phyloP scores from a whole-genome alignment of 2,888 invertebrate genomes.

The Netelia fuscicornis region DNA sequence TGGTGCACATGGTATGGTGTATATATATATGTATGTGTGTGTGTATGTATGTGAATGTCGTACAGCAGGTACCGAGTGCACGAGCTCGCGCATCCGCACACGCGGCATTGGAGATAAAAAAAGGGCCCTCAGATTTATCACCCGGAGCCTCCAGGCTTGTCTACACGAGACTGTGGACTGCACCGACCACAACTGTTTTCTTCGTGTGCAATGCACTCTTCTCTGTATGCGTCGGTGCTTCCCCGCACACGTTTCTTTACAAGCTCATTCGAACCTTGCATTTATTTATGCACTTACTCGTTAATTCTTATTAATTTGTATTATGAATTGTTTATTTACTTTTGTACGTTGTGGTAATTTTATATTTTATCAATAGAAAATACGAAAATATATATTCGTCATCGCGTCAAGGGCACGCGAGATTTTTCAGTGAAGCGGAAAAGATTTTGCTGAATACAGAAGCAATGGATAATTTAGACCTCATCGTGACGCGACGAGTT shows the following conservation, averaged over 20 bases:
- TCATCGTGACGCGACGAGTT: not conserved
- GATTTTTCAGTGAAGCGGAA: not conserved
- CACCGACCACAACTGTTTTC: constrained; percentile 36
- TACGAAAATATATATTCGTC: no score
- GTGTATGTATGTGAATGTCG: constrained; percentile 6
- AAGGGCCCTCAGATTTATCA: constrained; percentile 53
- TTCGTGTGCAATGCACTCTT: not conserved
- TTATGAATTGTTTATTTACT: not conserved
- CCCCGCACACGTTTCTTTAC: not conserved
- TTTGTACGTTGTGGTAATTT: not conserved
- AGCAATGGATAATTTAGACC: not conserved
- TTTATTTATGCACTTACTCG: not conserved
- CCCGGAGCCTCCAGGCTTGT: constrained; percentile 35
- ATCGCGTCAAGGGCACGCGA: not conserved
- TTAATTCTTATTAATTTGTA: not conserved
- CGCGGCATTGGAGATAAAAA: constrained; percentile 14
- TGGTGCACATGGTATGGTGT: not conserved
- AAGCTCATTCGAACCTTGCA: not conserved
- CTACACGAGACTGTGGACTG: constrained; percentile 28
- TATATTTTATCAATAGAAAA: not conserved
- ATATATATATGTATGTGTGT: not conserved
- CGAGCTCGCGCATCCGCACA: constrained; percentile 40
- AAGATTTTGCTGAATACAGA: not conserved
- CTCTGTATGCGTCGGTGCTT: not conserved
- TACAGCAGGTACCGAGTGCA: constrained; percentile 37